Evolutionary conservation across 1,140 invertebrate species (phyloP), one percentile per base, ranked within the genome.

Genomic region (Plutomurus gul): DNA sequence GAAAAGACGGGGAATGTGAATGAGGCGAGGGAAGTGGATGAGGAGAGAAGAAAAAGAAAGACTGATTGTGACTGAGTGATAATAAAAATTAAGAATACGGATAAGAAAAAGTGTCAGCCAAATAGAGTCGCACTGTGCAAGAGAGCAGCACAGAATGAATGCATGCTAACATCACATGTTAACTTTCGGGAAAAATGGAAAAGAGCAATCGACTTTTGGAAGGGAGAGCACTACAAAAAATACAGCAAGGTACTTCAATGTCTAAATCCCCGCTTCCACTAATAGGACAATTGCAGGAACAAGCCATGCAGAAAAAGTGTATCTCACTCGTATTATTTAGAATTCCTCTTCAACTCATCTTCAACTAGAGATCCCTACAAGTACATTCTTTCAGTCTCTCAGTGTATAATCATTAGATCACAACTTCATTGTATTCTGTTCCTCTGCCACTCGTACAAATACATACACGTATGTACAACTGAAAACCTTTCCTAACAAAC

Each of bases 41-140:
- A 40, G 33, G 70, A 70, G 30, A 40, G 16, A 56, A 79, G 46
- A 71, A 37, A 77, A 72, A 46, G 39, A 25, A 60, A 73, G 71
- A 79, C 43, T 75, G 56, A 79, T 36, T 51, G 36, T 60, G 81
- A 73, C 43, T 30, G 70, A 65, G 71, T 33, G 56, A 27, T 65
- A 65, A 65, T 65, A 65, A 65, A 65, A 65, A 65, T 65, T 65
- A 65, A 65, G 56, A 70, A 75, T 47, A 33, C 75, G 56, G 39
- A 46, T 60, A 36, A 73, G 60, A 18, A 73, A 78, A 72, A 75
- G 47, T 49, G 51, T 65, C 11, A 65, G 30, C 40, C 27, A 82
- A 43, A 72, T 8, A 20, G 25, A 51, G 11, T 60, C 56, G 75
- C 30, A 60, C 2, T 13, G 3, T 56, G 43, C 13, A 30, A 33